Evolutionary conservation across 2,113 vertebrate genomes (phyloP).

Genomic region (Eretmochelys imbricata): DNA sequence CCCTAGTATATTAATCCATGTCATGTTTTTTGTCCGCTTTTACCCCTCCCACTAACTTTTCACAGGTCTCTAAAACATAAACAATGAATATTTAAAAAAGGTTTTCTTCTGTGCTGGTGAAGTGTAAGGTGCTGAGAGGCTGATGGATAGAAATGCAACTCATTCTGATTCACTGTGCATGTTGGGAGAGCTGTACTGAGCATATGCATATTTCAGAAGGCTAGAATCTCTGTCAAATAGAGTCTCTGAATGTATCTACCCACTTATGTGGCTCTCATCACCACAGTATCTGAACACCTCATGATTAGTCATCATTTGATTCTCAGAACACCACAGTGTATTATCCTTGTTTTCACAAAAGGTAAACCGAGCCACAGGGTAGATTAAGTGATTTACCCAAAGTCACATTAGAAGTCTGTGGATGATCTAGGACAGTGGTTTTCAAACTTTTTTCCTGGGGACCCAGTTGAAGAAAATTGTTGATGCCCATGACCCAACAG

Average conservation of each 20-base stretch:
- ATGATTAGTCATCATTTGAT: neutral
- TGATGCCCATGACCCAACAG: too few species aligned
- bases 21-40: neutral
- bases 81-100: neutral
- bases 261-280: neutral
- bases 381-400: neutral
- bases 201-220: neutral
- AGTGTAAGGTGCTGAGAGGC: neutral
- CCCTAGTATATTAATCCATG: neutral
- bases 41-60: neutral
- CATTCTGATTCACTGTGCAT: neutral
- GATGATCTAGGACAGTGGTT: neutral
- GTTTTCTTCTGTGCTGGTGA: neutral
- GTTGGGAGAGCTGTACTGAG: neutral
- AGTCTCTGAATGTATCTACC: neutral
- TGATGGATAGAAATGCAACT: neutral
- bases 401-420: neutral
- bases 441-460: too few species aligned
- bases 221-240: neutral
- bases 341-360: neutral
- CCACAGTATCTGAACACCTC: neutral
- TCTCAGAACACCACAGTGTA: neutral
- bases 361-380: neutral
- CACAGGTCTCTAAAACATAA: neutral
- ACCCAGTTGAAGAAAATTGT: too few species aligned